Evolutionary conservation across 2,888 invertebrate genomes (phyloP).

Genomic region (Linnaemya vulpina): DNA sequence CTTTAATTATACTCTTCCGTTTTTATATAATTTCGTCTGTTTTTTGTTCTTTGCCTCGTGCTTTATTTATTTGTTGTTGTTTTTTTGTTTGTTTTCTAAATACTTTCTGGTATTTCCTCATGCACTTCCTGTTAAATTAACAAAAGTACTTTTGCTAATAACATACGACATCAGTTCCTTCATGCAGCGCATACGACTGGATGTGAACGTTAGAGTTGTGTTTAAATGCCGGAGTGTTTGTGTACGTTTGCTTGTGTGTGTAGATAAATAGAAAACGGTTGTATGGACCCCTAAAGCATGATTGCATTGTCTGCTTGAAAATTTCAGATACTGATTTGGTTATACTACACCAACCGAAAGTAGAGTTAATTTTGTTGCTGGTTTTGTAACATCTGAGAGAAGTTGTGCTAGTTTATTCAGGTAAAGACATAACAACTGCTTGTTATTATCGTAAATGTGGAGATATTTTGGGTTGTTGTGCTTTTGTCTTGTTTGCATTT

Average conservation of each 20-base stretch:
- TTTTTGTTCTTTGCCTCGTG: background rate
- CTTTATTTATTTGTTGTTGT: too few relatives aligned
- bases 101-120: slow-evolving; percentile 43
- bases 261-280: background rate
- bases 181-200: background rate
- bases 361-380: background rate
- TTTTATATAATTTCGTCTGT: slow-evolving; percentile 15
- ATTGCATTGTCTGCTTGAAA: slow-evolving; percentile 61
- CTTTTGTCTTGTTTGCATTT: too few relatives aligned
- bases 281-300: slow-evolving; percentile 52
- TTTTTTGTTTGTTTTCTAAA: background rate
- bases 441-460: too few relatives aligned
- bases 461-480: too few relatives aligned
- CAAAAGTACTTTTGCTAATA: slow-evolving; percentile 58
- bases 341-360: background rate
- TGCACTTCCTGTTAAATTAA: slow-evolving; percentile 64
- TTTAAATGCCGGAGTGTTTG: background rate
- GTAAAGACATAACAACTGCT: too few relatives aligned
- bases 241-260: background rate
- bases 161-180: slow-evolving; percentile 57
- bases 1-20: slow-evolving; percentile 52
- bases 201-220: background rate
- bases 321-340: slow-evolving; percentile 32
- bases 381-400: background rate
- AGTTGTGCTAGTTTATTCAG: too few relatives aligned